Conservation (phyloP, 2,888 invertebrate species). For the Eutolmus rufibarbis region DNA sequence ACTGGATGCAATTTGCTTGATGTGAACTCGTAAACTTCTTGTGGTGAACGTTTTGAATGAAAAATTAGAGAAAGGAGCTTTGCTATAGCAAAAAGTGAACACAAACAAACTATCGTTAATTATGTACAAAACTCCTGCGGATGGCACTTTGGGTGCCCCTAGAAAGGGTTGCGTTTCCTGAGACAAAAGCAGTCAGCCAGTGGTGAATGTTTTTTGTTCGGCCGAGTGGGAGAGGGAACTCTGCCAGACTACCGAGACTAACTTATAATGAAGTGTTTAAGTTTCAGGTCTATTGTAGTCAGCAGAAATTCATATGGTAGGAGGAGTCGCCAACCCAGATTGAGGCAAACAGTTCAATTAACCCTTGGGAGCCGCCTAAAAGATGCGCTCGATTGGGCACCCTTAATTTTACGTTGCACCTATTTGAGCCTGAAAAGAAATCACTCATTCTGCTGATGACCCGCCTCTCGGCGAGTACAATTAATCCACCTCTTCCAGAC, state of each 20-base stretch:
- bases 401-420: neutral
- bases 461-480: neutral
- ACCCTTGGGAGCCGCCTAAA: neutral
- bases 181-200: conserved; percentile 31
- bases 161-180: conserved; percentile 1
- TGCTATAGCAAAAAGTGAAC: conserved; percentile 19
- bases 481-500: neutral
- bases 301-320: conserved; percentile 37
- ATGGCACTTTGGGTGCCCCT: conserved; percentile 27
- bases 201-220: conserved; percentile 25
- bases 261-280: conserved; percentile 41
- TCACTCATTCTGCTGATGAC: neutral
- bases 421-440: neutral
- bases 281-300: conserved; percentile 40
- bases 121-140: conserved; percentile 40
- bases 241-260: neutral
- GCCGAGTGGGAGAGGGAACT: neutral
- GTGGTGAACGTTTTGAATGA: conserved; percentile 27
- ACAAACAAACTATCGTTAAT: conserved; percentile 39
- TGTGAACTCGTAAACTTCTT: conserved; percentile 31
- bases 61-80: conserved; percentile 36
- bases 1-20: neutral
- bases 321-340: neutral
- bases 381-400: neutral
- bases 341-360: neutral